phyloP scores from a whole-genome alignment of 2,888 invertebrate species.

The Sphecodes monilicornis region DNA sequence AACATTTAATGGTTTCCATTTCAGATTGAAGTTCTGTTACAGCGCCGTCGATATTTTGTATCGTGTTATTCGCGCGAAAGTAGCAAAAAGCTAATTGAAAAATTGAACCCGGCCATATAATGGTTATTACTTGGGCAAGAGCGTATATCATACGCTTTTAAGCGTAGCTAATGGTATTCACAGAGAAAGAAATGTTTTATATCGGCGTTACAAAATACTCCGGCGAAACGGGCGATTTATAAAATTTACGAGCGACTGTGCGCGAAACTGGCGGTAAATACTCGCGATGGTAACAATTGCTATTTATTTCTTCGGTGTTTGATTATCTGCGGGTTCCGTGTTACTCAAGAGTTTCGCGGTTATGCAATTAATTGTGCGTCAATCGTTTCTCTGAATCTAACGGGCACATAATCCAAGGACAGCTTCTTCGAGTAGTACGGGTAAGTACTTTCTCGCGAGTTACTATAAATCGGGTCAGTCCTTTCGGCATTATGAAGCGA shows the following conservation, averaged over 20 bases:
- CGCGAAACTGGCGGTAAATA: neutral
- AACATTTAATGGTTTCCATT: neutral
- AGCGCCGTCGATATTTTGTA: too few species aligned
- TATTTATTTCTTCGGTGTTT: neutral
- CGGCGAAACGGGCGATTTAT: neutral
- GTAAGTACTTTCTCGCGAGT: constrained; percentile 40
- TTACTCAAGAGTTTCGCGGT: constrained; percentile 44
- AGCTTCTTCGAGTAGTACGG: constrained; percentile 33
- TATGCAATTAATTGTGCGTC: constrained; percentile 62
- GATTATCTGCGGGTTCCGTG: constrained; percentile 22
- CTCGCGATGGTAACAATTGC: neutral
- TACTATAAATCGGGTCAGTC: constrained; percentile 60
- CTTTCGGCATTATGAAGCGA: constrained; percentile 50
- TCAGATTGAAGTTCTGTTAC: neutral
- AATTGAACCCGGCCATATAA: neutral
- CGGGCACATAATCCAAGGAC: constrained; percentile 60
- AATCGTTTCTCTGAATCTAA: constrained; percentile 53
- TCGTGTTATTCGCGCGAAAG: too few species aligned
- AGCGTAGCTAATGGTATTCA: neutral
- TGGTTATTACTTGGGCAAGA: neutral
- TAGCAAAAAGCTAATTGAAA: neutral
- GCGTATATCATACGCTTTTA: neutral
- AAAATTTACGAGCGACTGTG: neutral
- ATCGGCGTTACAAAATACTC: neutral
- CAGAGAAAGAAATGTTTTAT: neutral